Evolutionary conservation across 2,888 invertebrate species (phyloP), one percentile per base, ranked within the genome.

Genomic region (Bedellia somnulentella): DNA sequence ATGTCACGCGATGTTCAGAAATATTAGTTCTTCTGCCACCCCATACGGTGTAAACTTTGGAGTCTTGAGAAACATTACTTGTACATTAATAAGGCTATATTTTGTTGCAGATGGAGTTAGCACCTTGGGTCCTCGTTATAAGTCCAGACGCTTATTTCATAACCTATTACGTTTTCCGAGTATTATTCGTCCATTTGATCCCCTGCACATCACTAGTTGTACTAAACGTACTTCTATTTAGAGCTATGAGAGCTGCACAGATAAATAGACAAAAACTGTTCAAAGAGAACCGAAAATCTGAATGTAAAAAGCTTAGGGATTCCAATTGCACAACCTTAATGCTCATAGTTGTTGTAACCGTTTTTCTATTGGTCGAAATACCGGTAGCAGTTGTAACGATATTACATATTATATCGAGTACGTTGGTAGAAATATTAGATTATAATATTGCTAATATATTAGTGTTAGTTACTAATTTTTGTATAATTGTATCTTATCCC

Each of bases 191-290:
- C n/a, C 93, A 96, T 54, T 73, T 93, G 38, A 78, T 93, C 34
- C 96, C 96, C 0, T 95, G 95, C 71, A 83, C 89, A 6, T 83
- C 89, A 2, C 78, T 97, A 24, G 92, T 95, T 1, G 86, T 92
- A 11, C 80, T 97, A 29, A 96, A 96, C 56, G 84, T 90, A 0
- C 75, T 94, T 5, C 80, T 97, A 3, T 93, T 95, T 55, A 75
- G 83, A 30, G 93, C 94, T 0, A 83, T 97, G 82, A 79, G 87
- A 31, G 81, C 85, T 39, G 95, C 95, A 0, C 90, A 93, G 52
- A 75, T 82, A 32, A 84, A 89, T 37, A 75, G 92, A 18, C 84
- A 86, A 49, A 80, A 85, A 45, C 78, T 93, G 1, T 86, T 91
- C 51, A 82, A 86, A 37, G 89, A 27, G 13, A 30, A 24, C 17